phyloP scores from a whole-genome alignment of 2,888 invertebrate genomes.

The Epinotia bilunana region DNA sequence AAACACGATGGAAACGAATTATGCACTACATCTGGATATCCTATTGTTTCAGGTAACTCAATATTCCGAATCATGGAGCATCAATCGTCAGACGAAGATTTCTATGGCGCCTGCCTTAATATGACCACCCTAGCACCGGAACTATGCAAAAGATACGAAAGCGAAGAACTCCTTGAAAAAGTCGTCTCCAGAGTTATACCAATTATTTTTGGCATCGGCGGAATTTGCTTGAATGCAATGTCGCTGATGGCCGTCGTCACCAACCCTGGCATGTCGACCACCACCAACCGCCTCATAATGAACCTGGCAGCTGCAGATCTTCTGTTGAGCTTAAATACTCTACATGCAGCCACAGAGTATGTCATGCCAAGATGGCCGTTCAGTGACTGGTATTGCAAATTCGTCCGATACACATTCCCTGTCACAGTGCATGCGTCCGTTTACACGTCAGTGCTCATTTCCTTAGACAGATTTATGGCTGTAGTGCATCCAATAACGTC shows the following conservation, averaged over 20 bases:
- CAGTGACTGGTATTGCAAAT: constrained; percentile 95
- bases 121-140: constrained; percentile 60
- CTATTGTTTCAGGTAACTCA: constrained; percentile 64
- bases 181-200: constrained; percentile 90
- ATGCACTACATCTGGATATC: constrained; percentile 6
- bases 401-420: too few relatives aligned
- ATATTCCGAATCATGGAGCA: constrained; percentile 53
- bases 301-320: constrained; percentile 96
- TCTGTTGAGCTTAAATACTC: constrained; percentile 84
- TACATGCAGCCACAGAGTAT: constrained; percentile 93
- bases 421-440: constrained; percentile 97
- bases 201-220: constrained; percentile 94
- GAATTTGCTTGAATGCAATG: constrained; percentile 92
- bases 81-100: constrained; percentile 75
- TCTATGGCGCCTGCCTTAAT: constrained; percentile 76
- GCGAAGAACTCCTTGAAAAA: constrained; percentile 84
- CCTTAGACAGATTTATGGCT: constrained; percentile 95
- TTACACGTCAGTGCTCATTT: constrained; percentile 97
- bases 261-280: constrained; percentile 96
- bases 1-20: too few relatives aligned
- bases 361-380: constrained; percentile 95
- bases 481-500: constrained; percentile 96
- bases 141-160: constrained; percentile 74
- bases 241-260: constrained; percentile 93
- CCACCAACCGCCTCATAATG: constrained; percentile 96